These are phyloP conservation scores for Arenicola marina DNA, from an alignment of 2,888 invertebrate genomes.

Conservation along the genomic window DNA sequence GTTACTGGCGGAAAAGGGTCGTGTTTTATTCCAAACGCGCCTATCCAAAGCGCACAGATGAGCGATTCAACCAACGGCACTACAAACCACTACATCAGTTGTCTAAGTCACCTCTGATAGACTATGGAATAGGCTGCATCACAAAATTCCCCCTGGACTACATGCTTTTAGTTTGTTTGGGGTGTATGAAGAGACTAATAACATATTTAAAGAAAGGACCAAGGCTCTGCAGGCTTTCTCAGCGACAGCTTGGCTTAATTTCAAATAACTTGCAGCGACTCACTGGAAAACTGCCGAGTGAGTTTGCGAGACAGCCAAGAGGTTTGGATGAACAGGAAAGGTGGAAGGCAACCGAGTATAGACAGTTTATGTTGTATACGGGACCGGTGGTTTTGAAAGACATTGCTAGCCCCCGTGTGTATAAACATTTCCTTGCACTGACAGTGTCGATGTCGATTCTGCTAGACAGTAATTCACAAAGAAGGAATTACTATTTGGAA, in stretches of 20 bases:
- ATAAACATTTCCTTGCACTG: slow-evolving; percentile 37
- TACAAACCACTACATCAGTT: slow-evolving; percentile 28
- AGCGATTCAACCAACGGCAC: slow-evolving; percentile 23
- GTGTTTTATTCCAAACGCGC: not conserved
- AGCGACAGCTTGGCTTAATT: slow-evolving; percentile 7
- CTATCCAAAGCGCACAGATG: not conserved
- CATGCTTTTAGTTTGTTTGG: slow-evolving; percentile 48
- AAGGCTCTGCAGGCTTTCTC: slow-evolving; percentile 14
- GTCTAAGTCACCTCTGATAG: slow-evolving; percentile 29
- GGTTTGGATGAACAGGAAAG: slow-evolving; percentile 32
- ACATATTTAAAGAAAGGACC: slow-evolving; percentile 35
- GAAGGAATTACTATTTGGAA: not conserved
- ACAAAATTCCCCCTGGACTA: slow-evolving; percentile 42
- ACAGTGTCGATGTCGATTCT: slow-evolving; percentile 35
- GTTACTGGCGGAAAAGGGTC: not conserved
- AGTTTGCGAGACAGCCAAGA: slow-evolving; percentile 38
- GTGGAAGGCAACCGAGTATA: slow-evolving; percentile 45
- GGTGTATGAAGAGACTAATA: slow-evolving; percentile 37
- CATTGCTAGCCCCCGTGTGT: slow-evolving; percentile 22
- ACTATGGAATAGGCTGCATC: slow-evolving; percentile 30
- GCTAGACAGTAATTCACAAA: slow-evolving; percentile 11
- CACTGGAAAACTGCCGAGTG: slow-evolving; percentile 29
- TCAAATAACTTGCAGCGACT: slow-evolving; percentile 14
- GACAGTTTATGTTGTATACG: slow-evolving; percentile 43
- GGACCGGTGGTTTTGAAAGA: slow-evolving; percentile 34